Evolutionary conservation across 2,113 vertebrate species (phyloP).

Genomic region (Melospiza melodia): DNA sequence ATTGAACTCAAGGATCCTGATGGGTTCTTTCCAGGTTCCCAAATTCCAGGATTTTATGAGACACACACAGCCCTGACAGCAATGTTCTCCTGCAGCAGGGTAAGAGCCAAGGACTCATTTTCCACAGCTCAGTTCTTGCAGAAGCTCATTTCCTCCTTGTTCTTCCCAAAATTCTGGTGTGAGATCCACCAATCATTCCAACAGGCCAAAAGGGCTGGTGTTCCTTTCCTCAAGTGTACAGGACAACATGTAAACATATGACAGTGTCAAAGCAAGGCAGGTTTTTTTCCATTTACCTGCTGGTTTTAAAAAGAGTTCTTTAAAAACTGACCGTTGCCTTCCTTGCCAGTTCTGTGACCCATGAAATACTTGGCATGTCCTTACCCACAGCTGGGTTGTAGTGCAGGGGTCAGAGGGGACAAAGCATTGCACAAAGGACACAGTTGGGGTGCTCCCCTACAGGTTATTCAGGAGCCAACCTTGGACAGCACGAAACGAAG

Average conservation of each 20-base stretch:
- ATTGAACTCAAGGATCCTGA: background rate
- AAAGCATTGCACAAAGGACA: conserved; percentile 49
- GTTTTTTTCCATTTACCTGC: conserved; percentile 28
- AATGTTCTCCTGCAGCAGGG: background rate
- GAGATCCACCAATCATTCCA: background rate
- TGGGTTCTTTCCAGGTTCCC: background rate
- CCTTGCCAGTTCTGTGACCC: background rate
- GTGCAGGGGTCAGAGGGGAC: conserved; percentile 41
- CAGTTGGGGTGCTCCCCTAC: background rate
- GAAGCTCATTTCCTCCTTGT: background rate
- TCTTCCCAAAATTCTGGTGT: background rate
- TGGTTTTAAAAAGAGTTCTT: conserved; percentile 55
- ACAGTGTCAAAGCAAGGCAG: conserved; percentile 60
- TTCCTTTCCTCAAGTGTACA: conserved; percentile 67
- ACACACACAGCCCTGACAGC: background rate
- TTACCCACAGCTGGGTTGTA: conserved; percentile 19
- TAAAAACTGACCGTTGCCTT: conserved; percentile 45
- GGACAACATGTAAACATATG: conserved; percentile 71
- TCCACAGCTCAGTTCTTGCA: background rate
- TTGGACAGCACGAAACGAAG: background rate
- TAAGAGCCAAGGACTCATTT: background rate
- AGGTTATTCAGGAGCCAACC: conserved; percentile 27
- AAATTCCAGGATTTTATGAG: background rate
- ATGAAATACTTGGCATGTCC: conserved; percentile 29
- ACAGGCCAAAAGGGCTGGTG: background rate